A percentile compares a stretch with the other conserved stretches of the same genome.
These are phyloP conservation scores for Conomelus anceps DNA, from an alignment of 2,888 invertebrate species.

Conservation along the genomic window DNA sequence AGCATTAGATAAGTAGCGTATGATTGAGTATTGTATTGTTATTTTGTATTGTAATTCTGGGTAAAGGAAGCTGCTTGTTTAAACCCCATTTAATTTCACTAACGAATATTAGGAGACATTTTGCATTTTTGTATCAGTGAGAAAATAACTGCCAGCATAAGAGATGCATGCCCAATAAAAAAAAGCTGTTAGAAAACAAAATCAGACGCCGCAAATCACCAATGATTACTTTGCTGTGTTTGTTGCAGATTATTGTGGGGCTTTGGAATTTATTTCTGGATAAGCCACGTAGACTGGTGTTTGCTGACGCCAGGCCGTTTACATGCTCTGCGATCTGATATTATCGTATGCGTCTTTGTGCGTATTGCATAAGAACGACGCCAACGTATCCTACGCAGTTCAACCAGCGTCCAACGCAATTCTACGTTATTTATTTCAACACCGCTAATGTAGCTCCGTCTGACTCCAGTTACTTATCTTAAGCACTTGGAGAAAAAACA, in stretches of 20 bases:
- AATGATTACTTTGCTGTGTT: neutral
- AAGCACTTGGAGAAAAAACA: neutral
- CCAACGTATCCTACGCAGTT: neutral
- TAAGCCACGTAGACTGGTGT: neutral
- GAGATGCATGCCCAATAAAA: neutral
- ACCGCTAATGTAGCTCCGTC: neutral
- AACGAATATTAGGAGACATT: too few relatives aligned
- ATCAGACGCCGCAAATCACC: neutral
- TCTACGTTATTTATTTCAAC: neutral
- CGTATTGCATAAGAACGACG: neutral
- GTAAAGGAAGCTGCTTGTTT: too few relatives aligned
- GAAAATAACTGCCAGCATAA: neutral
- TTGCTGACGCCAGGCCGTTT: neutral
- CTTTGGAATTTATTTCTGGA: neutral
- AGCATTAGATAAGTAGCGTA: too few relatives aligned
- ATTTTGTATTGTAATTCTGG: too few relatives aligned
- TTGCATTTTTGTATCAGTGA: too few relatives aligned
- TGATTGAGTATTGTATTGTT: too few relatives aligned
- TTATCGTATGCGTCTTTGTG: neutral
- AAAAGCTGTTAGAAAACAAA: neutral
- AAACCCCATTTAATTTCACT: too few relatives aligned
- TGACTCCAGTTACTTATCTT: neutral
- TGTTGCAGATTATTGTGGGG: neutral
- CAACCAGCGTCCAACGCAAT: neutral
- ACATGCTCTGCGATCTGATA: neutral